Evolutionary conservation across 2,113 vertebrate genomes (phyloP), one percentile per base, ranked within the genome.

Genomic region (Antechinus stuartii): DNA sequence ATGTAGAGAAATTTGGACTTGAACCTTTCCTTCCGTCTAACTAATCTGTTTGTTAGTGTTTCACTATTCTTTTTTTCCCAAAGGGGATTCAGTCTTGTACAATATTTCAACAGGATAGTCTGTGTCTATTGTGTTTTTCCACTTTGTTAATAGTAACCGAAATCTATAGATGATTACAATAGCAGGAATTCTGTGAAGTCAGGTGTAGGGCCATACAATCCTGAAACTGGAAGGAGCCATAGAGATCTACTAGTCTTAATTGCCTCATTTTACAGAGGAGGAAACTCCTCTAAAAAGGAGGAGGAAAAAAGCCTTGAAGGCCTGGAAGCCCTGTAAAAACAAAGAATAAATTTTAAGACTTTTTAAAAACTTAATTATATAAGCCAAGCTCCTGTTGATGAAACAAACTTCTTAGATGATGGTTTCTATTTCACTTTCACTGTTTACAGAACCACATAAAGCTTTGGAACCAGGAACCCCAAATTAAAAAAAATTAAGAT

Each of bases 51-150:
- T 94, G 92, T 96, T 54, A 90, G 61, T 26, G 93, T 93, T 94
- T 53, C 14, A 50, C 55, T 95, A 95, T 93, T 91, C 76, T 35
- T 54, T 91, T 91, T 96, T 23, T 93, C 54, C 92, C 94, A 93
- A 94, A 90, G 96, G 93, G 91, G 27, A 94, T 96, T 94, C 93
- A 84, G 55, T 91, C 90, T 91, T 96, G 94, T 96, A 94, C 89
- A 91, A 92, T 7, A 94, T 95, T 96, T 96, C 46, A 24, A 90
- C 22, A 4, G 61, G 55, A 92, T 19, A 93, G 35, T 89, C 8
- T 49, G 30, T 84, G 16, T 3, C n/a, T 8, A 35, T 76, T 76
- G 30, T 1, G 96, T 95, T 96, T 56, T 91, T 93, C 27, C 0
- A 0, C 50, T 94, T 90, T 91, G 55, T 91, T 91, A 93, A 26